Evolutionary conservation across 64 coral and sea anemone genomes (phyloP).

Genomic region (Actinia equina): DNA sequence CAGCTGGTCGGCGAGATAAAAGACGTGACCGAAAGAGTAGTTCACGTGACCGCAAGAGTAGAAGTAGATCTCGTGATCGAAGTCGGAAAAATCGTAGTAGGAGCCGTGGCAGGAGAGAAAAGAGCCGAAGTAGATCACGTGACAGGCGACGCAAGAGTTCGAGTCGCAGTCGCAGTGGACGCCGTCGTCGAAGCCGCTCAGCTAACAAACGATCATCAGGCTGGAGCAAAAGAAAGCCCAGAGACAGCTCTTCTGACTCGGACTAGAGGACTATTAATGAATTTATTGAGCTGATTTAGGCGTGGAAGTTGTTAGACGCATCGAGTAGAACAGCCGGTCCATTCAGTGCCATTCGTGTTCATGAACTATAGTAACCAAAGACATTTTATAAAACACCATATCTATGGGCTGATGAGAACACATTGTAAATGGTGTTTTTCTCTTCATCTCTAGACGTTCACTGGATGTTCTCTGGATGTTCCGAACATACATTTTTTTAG

Average conservation of each 20-base stretch:
- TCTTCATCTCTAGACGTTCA: background rate
- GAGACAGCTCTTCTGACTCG: constrained; percentile 5
- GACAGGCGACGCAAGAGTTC: constrained; percentile 13
- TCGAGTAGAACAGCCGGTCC: too few relatives aligned
- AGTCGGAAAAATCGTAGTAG: constrained; percentile 10
- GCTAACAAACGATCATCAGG: background rate
- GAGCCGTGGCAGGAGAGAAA: background rate
- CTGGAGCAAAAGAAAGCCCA: background rate
- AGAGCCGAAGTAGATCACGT: constrained; percentile 19
- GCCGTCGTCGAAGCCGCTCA: constrained; percentile 12
- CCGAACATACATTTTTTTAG: background rate
- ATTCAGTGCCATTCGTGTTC: too few relatives aligned
- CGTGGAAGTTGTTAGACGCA: background rate
- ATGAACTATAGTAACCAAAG: too few relatives aligned
- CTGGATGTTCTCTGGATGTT: background rate
- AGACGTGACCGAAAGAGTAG: background rate
- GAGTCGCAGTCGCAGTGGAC: constrained; percentile 12
- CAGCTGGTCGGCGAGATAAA: too few relatives aligned
- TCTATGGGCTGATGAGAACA: too few relatives aligned
- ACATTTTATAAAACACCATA: too few relatives aligned
- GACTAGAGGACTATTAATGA: background rate
- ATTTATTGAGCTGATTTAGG: background rate
- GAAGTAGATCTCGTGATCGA: constrained; percentile 6
- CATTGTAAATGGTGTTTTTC: too few relatives aligned
- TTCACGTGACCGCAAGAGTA: constrained; percentile 23